phyloP scores from a whole-genome alignment of 1,140 invertebrate genomes.

The Drosophila simulans region DNA sequence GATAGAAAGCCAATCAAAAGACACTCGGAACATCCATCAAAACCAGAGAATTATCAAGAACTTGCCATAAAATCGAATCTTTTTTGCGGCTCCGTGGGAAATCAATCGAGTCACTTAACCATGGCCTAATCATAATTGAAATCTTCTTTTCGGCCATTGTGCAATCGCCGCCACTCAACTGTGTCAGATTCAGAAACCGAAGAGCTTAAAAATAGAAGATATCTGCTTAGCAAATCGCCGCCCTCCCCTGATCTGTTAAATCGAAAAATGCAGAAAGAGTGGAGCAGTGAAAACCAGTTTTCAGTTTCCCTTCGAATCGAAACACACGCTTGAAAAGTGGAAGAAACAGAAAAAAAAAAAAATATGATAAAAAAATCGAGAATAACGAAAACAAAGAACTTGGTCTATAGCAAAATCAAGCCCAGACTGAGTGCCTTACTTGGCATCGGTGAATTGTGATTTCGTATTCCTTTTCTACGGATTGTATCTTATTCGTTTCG shows the following conservation, averaged over 20 bases:
- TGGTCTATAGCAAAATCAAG: constrained; percentile 32
- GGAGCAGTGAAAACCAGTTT: constrained; percentile 47
- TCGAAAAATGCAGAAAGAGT: constrained; percentile 35
- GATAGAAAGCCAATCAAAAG: constrained; percentile 33
- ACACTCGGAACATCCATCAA: constrained; percentile 41
- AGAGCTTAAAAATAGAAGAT: constrained; percentile 21
- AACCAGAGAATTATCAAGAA: constrained; percentile 16
- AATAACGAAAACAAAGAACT: constrained; percentile 47
- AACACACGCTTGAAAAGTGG: constrained; percentile 6
- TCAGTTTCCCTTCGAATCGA: constrained; percentile 49
- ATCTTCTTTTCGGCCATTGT: constrained; percentile 46
- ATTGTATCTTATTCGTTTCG: constrained; percentile 52
- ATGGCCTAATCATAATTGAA: constrained; percentile 52
- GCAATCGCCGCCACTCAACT: constrained; percentile 42
- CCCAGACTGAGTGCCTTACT: constrained; percentile 24
- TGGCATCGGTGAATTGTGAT: constrained; percentile 11
- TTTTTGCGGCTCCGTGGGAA: constrained; percentile 34
- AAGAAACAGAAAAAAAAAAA: constrained; percentile 4
- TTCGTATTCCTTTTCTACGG: constrained; percentile 26
- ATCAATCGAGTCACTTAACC: constrained; percentile 48
- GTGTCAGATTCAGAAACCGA: constrained; percentile 32
- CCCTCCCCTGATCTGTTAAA: constrained; percentile 29
- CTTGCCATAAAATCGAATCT: constrained; percentile 30
- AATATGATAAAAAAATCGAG: not conserved
- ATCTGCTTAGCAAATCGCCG: constrained; percentile 12